phyloP scores from a whole-genome alignment of 2,888 invertebrate genomes.

The Erynnis tages region DNA sequence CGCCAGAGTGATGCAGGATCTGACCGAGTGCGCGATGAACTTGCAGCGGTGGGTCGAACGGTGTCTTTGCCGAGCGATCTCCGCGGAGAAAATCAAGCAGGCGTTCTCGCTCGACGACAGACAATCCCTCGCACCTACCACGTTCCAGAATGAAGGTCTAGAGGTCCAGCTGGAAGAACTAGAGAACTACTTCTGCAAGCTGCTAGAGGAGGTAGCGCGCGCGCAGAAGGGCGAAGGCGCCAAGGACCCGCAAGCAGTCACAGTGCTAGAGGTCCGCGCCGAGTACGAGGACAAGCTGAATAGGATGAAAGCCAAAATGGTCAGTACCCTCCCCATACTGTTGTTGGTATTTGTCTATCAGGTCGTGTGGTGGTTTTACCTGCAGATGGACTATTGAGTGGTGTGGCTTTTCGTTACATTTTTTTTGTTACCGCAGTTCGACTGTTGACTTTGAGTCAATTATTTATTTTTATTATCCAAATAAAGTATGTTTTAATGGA shows the following conservation, averaged over 20 bases:
- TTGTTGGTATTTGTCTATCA: slow-evolving; percentile 73
- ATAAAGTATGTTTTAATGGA: slow-evolving; percentile 63
- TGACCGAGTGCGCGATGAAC: slow-evolving; percentile 63
- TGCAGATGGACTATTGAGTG: slow-evolving; percentile 61
- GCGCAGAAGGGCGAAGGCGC: slow-evolving; percentile 54
- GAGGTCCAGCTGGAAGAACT: slow-evolving; percentile 68
- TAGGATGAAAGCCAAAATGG: slow-evolving; percentile 91
- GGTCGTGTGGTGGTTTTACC: slow-evolving; percentile 75
- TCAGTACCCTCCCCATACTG: slow-evolving; percentile 80
- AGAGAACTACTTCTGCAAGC: slow-evolving; percentile 66
- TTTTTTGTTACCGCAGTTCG: slow-evolving; percentile 28
- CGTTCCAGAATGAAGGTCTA: slow-evolving; percentile 60
- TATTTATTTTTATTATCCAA: slow-evolving; percentile 38
- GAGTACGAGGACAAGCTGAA: slow-evolving; percentile 89
- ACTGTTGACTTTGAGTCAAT: slow-evolving; percentile 53
- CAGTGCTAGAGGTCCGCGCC: slow-evolving; percentile 79
- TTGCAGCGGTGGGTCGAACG: slow-evolving; percentile 70
- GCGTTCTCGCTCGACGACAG: slow-evolving; percentile 60
- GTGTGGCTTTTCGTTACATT: slow-evolving; percentile 44
- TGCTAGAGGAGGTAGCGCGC: slow-evolving; percentile 57
- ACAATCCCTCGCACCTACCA: slow-evolving; percentile 45
- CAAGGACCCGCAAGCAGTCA: slow-evolving; percentile 50
- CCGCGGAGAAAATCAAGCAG: slow-evolving; percentile 66
- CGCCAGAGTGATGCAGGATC: slow-evolving; percentile 66
- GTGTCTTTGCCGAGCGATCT: slow-evolving; percentile 53